Conservation (phyloP, 2,113 vertebrate species). For the Neodontobutis hainanensis region DNA sequence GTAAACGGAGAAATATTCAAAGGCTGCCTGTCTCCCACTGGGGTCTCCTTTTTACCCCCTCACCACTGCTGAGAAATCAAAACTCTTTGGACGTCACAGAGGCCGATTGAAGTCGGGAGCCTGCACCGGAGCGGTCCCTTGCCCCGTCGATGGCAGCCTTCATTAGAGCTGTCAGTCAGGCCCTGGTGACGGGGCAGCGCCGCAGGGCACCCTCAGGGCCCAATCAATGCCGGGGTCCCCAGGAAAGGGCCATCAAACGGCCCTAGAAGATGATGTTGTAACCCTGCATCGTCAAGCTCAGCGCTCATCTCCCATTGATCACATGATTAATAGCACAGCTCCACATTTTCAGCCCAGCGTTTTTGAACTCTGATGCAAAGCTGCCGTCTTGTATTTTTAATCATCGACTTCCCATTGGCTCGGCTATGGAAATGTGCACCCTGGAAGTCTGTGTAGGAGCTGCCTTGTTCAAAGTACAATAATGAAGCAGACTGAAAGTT, state of each 20-base stretch:
- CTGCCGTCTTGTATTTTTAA: slow-evolving; percentile 67
- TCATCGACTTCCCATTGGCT: slow-evolving; percentile 61
- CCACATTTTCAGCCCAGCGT: slow-evolving; percentile 45
- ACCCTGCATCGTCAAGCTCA: slow-evolving; percentile 40
- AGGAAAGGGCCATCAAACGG: slow-evolving; percentile 75
- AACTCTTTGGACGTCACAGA: slow-evolving; percentile 74
- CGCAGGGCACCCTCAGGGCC: slow-evolving; percentile 77
- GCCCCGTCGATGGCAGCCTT: slow-evolving; percentile 68
- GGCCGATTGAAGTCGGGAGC: slow-evolving; percentile 75
- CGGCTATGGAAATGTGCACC: slow-evolving; percentile 56
- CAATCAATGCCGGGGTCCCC: slow-evolving; percentile 78
- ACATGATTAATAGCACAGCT: slow-evolving; percentile 68
- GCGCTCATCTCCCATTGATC: slow-evolving; percentile 65
- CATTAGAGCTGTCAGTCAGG: slow-evolving; percentile 84
- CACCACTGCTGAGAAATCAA: slow-evolving; percentile 63
- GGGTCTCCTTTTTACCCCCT: slow-evolving; percentile 58
- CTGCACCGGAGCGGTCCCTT: slow-evolving; percentile 65
- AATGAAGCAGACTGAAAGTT: slow-evolving; percentile 56
- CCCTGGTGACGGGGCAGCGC: slow-evolving; percentile 65
- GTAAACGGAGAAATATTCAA: slow-evolving; percentile 73
- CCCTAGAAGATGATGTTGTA: slow-evolving; percentile 57
- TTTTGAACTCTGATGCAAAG: slow-evolving; percentile 67
- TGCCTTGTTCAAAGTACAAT: slow-evolving; percentile 49
- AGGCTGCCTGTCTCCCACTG: slow-evolving; percentile 64
- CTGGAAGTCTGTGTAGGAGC: slow-evolving; percentile 36